Evolutionary conservation across 2,888 invertebrate genomes (phyloP), one percentile per base, ranked within the genome.

Genomic region (Eupithecia tripunctaria): DNA sequence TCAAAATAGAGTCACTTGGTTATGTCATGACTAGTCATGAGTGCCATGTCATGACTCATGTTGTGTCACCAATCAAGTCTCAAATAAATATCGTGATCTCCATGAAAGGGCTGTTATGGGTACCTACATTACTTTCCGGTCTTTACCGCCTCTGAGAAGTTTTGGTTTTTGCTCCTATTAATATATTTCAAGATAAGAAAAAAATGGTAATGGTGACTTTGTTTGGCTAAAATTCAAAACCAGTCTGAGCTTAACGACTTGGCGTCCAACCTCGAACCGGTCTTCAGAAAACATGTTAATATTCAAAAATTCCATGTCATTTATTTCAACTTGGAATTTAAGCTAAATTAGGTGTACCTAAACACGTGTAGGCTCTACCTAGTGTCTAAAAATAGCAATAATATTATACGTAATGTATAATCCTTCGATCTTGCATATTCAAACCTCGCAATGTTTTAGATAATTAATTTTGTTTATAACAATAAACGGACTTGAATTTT

Each of bases 181-280:
- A 29, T 29, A 60, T 29, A 6, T 7, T 60, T 15, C 18, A 18
- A 60, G 29, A 7, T 25, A 56, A 60, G 5, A 60, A 60, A 29
- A 38, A 21, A 18, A 29, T 60, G 29, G 15, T 60, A 7, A 18
- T 60, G 7, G 7, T 29, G 18, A 60, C 60, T 60, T 60, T 60
- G 5, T 5, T 29, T 29, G 60, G 14, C 27, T 60, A 7, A 62
- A n/a, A 63, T 36, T 63, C 63, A 36, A 63, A 63, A 63, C 63
- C 63, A 36, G 63, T 63, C 63, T 12, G 29, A 29, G 21, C 59
- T 60, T 60, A 29, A 29, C 29, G 29, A 60, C 60, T 36, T 36
- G 36, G n/a, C 63, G 32, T 63, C 63, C 29, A 36, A 29, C 36
- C 36, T 63, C 12, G 12, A 63, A 63, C 63, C 63, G 36, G 63